phyloP scores from a whole-genome alignment of 2,113 vertebrate genomes.

The Synchiropus splendidus region DNA sequence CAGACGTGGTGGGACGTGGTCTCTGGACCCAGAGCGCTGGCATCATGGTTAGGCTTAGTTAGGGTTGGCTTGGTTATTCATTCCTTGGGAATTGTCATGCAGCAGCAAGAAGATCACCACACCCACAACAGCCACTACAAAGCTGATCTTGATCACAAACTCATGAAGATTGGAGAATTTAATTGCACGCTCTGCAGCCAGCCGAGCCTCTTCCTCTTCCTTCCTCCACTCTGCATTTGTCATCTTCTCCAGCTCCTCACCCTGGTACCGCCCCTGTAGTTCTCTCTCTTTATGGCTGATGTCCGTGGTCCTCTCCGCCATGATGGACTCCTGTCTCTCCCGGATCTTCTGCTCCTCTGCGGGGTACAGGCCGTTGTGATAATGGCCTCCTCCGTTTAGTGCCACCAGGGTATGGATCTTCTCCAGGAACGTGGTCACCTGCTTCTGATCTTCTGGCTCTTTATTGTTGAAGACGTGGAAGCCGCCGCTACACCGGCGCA shows the following conservation, averaged over 20 bases:
- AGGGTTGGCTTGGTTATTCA: no score
- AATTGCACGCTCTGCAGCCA: slow-evolving; percentile 31
- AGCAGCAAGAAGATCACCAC: no score
- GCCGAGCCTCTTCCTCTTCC: slow-evolving; percentile 30
- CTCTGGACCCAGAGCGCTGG: no score
- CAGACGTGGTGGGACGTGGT: no score
- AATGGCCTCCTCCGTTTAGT: slow-evolving; percentile 40
- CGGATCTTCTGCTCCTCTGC: slow-evolving; percentile 11
- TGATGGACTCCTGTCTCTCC: no score
- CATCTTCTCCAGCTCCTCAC: slow-evolving; percentile 11
- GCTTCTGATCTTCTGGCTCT: slow-evolving; percentile 6
- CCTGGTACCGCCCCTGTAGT: slow-evolving; percentile 19
- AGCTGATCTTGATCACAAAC: no score
- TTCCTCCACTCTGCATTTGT: slow-evolving; percentile 26
- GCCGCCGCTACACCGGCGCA: slow-evolving; percentile 44
- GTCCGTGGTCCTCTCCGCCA: slow-evolving; percentile 4
- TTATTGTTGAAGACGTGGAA: slow-evolving; percentile 56
- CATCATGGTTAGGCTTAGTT: no score
- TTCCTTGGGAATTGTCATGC: no score
- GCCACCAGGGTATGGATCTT: slow-evolving; percentile 50
- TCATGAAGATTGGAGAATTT: no score
- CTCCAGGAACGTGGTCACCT: slow-evolving; percentile 32
- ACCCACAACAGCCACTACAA: no score
- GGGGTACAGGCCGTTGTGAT: slow-evolving; percentile 23
- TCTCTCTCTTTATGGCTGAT: slow-evolving; percentile 5